These are phyloP conservation scores for Neopelma chrysocephalum DNA, from an alignment of 2,797 vertebrate species.

Conservation along the genomic window DNA sequence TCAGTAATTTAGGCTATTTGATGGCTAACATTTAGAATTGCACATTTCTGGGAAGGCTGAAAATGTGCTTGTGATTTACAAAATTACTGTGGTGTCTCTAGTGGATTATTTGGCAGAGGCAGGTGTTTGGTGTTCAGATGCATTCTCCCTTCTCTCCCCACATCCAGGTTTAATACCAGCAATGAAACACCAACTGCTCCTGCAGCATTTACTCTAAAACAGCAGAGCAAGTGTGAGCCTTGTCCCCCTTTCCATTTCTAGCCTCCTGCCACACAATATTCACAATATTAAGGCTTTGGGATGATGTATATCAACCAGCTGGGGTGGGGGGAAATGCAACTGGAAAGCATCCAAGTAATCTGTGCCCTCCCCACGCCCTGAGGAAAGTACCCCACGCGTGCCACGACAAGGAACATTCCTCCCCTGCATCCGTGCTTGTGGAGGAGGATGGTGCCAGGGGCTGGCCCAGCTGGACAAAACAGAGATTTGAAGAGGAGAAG, in stretches of 20 bases:
- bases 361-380: not conserved
- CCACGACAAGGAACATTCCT: not conserved
- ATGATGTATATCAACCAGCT: not conserved
- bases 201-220: not conserved
- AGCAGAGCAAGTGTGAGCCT: not conserved
- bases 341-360: not conserved
- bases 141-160: not conserved
- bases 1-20: not conserved
- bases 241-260: not conserved
- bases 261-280: not conserved
- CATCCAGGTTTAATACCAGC: conserved; percentile 6
- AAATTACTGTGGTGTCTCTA: not conserved
- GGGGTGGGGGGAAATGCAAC: not conserved
- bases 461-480: not conserved
- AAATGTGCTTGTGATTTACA: conserved; percentile 27
- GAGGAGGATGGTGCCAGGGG: not conserved
- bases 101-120: not conserved
- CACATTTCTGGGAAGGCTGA: not conserved
- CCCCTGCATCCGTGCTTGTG: not conserved
- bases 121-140: not conserved
- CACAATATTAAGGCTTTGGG: not conserved
- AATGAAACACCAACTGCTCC: conserved; percentile 8
- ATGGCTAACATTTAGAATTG: not conserved
- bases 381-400: not conserved
- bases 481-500: not conserved